Percentiles rank a stretch among this genome's conserved stretches.
phyloP scores from a whole-genome alignment of 2,888 invertebrate species.

The Meganola albula region DNA sequence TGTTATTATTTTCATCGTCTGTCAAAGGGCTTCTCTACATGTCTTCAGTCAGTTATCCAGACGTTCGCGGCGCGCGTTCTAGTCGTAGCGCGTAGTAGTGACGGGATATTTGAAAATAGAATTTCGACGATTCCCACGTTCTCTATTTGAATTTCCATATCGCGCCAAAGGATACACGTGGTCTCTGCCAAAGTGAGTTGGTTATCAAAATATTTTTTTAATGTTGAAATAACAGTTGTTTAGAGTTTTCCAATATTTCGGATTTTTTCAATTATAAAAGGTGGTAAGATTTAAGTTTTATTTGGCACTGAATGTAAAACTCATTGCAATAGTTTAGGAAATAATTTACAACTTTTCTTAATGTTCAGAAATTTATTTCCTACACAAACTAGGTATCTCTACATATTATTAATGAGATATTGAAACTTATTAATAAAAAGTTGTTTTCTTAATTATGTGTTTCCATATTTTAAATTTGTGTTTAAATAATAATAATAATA shows the following conservation, averaged over 20 bases:
- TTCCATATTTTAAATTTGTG: too few relatives aligned
- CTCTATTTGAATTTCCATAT: constrained; percentile 11
- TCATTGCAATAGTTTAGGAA: too few relatives aligned
- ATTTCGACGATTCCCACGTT: too few relatives aligned
- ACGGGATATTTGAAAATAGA: constrained; percentile 21
- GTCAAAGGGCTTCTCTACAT: constrained; percentile 44
- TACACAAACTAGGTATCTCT: too few relatives aligned
- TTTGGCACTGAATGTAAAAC: not conserved
- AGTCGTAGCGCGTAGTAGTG: too few relatives aligned
- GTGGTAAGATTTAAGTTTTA: constrained; percentile 13
- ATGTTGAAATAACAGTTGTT: constrained; percentile 7
- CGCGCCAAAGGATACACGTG: constrained; percentile 34
- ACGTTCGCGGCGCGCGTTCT: too few relatives aligned
- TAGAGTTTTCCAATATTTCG: constrained; percentile 5
- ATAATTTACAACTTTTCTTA: too few relatives aligned
- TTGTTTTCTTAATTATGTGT: too few relatives aligned
- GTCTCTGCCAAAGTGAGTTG: constrained; percentile 34
- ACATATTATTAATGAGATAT: too few relatives aligned
- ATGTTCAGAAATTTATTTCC: too few relatives aligned
- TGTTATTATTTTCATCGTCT: constrained; percentile 49
- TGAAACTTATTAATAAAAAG: too few relatives aligned
- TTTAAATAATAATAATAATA: too few relatives aligned
- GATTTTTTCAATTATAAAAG: constrained; percentile 15
- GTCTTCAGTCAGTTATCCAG: constrained; percentile 39
- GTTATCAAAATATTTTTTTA: constrained; percentile 18